Evolutionary conservation across 2,797 vertebrate genomes (phyloP).

Genomic region (Sebastes diaconus): DNA sequence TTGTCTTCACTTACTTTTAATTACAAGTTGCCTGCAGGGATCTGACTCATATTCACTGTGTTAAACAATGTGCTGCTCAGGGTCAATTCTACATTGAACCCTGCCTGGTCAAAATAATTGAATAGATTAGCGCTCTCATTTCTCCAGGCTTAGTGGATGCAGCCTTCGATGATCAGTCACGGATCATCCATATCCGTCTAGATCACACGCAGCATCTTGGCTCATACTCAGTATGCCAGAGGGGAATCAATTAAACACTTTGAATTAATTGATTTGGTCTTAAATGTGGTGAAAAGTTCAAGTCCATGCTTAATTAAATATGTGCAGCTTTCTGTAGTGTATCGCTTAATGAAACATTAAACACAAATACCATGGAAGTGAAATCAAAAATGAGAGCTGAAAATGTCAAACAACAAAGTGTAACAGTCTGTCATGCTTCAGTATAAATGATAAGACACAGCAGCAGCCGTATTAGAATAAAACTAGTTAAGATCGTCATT

Average conservation of each 20-base stretch:
- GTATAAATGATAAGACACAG: neutral
- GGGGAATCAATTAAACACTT: conserved; percentile 65
- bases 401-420: neutral
- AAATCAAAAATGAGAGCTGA: neutral
- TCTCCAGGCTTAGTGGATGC: conserved; percentile 13
- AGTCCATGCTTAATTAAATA: conserved; percentile 11
- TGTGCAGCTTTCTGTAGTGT: neutral
- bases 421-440: neutral
- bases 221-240: conserved; percentile 33
- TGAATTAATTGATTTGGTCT: conserved; percentile 61
- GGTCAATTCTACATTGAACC: conserved; percentile 15
- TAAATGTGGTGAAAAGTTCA: conserved; percentile 51
- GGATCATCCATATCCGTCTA: conserved; percentile 42
- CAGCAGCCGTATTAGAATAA: neutral
- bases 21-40: neutral
- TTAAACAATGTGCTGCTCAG: neutral
- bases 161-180: conserved; percentile 24
- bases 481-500: neutral
- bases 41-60: neutral
- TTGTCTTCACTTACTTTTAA: neutral
- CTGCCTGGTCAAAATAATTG: conserved; percentile 8
- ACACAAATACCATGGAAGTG: neutral
- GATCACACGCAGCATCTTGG: conserved; percentile 26
- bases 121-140: conserved; percentile 11
- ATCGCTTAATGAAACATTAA: neutral